A percentile compares a stretch with the other conserved stretches of the same genome.
These are phyloP conservation scores for Psophia crepitans DNA, from an alignment of 2,113 vertebrate genomes.

Conservation along the genomic window DNA sequence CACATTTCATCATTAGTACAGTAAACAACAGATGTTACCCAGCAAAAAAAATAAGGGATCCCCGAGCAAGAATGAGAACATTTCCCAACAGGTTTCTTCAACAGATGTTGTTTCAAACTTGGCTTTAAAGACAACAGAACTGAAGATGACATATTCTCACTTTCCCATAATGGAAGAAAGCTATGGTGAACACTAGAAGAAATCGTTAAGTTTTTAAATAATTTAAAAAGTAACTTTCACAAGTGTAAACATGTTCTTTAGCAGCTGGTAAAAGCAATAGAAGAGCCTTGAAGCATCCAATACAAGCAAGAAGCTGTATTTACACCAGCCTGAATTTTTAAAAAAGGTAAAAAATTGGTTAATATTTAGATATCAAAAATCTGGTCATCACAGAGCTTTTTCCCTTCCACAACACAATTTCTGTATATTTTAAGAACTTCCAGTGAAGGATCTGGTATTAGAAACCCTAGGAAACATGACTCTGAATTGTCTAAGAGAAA, in stretches of 20 bases:
- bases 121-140: neutral
- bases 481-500: neutral
- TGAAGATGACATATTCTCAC: accelerated
- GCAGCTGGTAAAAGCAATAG: neutral
- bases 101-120: neutral
- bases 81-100: conserved; percentile 3
- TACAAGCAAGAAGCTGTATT: neutral
- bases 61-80: neutral
- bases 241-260: neutral
- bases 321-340: neutral
- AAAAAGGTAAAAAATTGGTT: neutral
- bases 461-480: neutral
- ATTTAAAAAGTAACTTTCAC: neutral
- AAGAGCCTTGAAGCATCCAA: neutral
- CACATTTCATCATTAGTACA: neutral
- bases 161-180: neutral
- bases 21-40: conserved; percentile 31
- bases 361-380: neutral
- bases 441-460: neutral
- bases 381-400: neutral
- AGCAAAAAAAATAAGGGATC: neutral
- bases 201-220: accelerated
- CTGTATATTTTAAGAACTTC: neutral
- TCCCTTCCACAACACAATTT: neutral
- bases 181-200: neutral